phyloP scores from a whole-genome alignment of 53 echinoderm and acorn worm species.

The Mesocentrotus franciscanus region DNA sequence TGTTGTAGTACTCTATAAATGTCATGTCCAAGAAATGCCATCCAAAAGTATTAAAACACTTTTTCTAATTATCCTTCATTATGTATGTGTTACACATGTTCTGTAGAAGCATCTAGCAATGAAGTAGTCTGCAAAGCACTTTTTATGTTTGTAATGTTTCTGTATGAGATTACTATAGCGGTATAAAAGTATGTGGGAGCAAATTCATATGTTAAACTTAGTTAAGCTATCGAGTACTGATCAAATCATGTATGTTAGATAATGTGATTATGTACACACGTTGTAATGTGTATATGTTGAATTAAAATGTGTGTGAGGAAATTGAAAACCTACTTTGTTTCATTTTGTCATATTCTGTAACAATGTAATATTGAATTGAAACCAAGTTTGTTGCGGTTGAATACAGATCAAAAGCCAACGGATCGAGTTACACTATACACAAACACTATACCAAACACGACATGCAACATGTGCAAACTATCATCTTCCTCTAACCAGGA shows the following conservation, averaged over 20 bases:
- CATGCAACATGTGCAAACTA: no score
- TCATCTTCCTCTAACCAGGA: no score
- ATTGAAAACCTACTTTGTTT: background rate
- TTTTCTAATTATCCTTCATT: background rate
- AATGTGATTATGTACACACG: background rate
- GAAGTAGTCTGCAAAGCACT: background rate
- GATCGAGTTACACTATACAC: no score
- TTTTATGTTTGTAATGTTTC: background rate
- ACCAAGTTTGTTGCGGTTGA: background rate
- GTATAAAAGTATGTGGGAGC: background rate
- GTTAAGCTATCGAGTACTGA: background rate
- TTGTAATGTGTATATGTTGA: background rate
- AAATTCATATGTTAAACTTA: background rate
- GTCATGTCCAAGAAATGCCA: background rate
- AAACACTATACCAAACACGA: no score
- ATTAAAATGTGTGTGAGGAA: background rate
- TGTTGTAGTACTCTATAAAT: background rate
- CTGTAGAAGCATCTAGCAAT: background rate
- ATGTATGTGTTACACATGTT: background rate
- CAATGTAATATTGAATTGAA: background rate
- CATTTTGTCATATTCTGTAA: background rate
- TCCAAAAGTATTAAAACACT: background rate
- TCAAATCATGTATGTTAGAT: background rate
- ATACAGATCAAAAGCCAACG: background rate
- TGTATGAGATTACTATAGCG: background rate